Conservation (phyloP, 1,140 invertebrate genomes). For the Theocolax elegans region DNA sequence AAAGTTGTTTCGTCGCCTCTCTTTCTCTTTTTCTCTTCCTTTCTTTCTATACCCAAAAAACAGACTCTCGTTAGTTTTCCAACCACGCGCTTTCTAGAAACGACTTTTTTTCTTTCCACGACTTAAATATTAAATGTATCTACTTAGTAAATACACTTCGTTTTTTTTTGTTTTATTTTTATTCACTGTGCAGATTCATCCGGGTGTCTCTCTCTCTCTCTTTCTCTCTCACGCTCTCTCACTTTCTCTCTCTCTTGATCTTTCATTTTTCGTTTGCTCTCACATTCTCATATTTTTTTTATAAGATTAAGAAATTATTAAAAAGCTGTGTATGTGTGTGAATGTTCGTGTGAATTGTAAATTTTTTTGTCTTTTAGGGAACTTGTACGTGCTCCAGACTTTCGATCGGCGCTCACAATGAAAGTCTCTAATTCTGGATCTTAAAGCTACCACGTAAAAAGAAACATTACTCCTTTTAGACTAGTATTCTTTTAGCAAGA, state of each 20-base stretch:
- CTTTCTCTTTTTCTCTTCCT: background rate
- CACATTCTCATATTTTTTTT: constrained; percentile 6
- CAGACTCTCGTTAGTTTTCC: background rate
- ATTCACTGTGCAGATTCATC: constrained; percentile 40
- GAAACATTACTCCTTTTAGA: constrained; percentile 34
- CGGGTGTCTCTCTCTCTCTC: constrained; percentile 33
- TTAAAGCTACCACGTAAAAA: constrained; percentile 44
- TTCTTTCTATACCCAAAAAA: background rate
- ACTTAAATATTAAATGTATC: constrained; percentile 36
- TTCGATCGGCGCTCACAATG: constrained; percentile 40
- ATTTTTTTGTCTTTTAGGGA: constrained; percentile 38
- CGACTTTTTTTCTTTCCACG: constrained; percentile 5
- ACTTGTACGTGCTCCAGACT: constrained; percentile 45
- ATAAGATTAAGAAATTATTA: constrained; percentile 41
- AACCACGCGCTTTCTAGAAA: background rate
- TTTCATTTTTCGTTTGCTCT: too few species aligned
- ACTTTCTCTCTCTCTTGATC: too few species aligned
- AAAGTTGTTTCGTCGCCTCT: too few species aligned
- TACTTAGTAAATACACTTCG: constrained; percentile 34
- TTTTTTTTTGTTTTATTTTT: background rate
- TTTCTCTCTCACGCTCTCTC: too few species aligned
- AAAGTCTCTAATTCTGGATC: constrained; percentile 45
- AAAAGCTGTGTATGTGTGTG: constrained; percentile 26
- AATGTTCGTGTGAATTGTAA: constrained; percentile 29
- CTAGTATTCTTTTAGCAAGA: constrained; percentile 39